A percentile compares a stretch with the other conserved stretches of the same genome.
phyloP scores from a whole-genome alignment of 2,113 vertebrate species.

The Speoplatyrhinus poulsoni region DNA sequence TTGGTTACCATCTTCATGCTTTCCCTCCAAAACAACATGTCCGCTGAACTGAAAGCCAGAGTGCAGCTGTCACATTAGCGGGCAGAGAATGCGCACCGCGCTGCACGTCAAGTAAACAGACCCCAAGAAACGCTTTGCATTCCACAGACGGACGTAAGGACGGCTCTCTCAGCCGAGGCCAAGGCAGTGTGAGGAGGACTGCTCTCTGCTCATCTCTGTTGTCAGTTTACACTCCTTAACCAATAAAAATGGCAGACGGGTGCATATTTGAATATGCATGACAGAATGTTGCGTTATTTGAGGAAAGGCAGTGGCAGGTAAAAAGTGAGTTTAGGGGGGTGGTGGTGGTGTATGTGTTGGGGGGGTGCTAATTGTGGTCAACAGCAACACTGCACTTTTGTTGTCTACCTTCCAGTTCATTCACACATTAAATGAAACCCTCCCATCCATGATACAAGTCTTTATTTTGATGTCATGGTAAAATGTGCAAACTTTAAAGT shows the following conservation, averaged over 20 bases:
- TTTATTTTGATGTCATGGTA: conserved; percentile 58
- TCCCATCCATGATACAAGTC: conserved; percentile 55
- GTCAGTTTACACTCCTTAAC: conserved; percentile 69
- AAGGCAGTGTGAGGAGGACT: conserved; percentile 22
- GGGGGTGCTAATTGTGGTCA: conserved; percentile 57
- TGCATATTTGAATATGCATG: conserved; percentile 68
- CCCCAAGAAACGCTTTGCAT: conserved; percentile 61
- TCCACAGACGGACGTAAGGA: conserved; percentile 32
- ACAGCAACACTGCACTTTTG: conserved; percentile 24
- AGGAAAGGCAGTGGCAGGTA: conserved; percentile 5
- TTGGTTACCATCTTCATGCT: conserved; percentile 75
- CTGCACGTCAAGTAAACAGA: conserved; percentile 64
- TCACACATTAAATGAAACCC: conserved; percentile 47
- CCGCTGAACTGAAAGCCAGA: conserved; percentile 73
- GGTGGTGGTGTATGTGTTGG: neutral
- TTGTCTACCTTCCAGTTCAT: conserved; percentile 43
- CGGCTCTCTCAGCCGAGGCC: conserved; percentile 61
- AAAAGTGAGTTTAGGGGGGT: conserved; percentile 7
- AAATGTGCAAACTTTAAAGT: conserved; percentile 67
- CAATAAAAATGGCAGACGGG: conserved; percentile 73
- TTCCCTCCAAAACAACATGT: conserved; percentile 71
- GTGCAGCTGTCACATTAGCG: conserved; percentile 76
- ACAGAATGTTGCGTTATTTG: conserved; percentile 60
- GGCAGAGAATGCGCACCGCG: conserved; percentile 52
- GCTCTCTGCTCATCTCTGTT: conserved; percentile 42